A percentile compares a stretch with the other conserved stretches of the same genome.
These are phyloP conservation scores for Adineta ricciae DNA, from an alignment of 2,888 invertebrate genomes.

Conservation along the genomic window DNA sequence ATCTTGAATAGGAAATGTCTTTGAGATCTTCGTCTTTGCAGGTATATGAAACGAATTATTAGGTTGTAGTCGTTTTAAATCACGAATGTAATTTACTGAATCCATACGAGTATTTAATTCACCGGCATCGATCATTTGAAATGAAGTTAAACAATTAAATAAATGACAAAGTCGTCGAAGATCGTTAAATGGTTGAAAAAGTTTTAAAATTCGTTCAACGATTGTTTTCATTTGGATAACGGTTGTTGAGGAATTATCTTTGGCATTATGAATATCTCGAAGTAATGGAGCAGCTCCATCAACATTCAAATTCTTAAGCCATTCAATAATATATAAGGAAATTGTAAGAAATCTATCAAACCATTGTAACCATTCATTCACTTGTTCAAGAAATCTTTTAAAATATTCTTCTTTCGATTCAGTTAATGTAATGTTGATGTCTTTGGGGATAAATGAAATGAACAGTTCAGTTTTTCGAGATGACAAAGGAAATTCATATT, in stretches of 20 bases:
- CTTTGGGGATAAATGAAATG: not conserved
- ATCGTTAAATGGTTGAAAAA: not conserved
- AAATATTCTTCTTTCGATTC: not conserved
- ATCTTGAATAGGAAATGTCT: not conserved
- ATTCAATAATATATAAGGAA: not conserved
- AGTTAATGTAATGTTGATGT: not conserved
- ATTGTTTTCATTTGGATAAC: not conserved
- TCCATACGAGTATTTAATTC: not conserved
- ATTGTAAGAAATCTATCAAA: not conserved
- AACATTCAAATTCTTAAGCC: not conserved
- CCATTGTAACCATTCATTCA: not conserved
- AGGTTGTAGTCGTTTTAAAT: not conserved
- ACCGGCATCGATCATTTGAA: not conserved
- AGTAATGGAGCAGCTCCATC: not conserved
- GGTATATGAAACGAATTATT: not conserved
- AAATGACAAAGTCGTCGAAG: not conserved
- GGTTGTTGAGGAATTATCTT: not conserved
- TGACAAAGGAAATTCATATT: not conserved
- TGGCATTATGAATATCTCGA: not conserved
- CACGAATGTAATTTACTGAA: not conserved
- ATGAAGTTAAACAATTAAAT: not conserved
- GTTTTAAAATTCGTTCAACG: not conserved
- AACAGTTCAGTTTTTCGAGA: not conserved
- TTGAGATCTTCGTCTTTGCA: too few relatives aligned
- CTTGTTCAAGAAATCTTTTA: not conserved